A percentile compares a stretch with the other conserved stretches of the same genome.
Conservation (phyloP, 1,140 invertebrate species). For the Heterodera carotae region DNA sequence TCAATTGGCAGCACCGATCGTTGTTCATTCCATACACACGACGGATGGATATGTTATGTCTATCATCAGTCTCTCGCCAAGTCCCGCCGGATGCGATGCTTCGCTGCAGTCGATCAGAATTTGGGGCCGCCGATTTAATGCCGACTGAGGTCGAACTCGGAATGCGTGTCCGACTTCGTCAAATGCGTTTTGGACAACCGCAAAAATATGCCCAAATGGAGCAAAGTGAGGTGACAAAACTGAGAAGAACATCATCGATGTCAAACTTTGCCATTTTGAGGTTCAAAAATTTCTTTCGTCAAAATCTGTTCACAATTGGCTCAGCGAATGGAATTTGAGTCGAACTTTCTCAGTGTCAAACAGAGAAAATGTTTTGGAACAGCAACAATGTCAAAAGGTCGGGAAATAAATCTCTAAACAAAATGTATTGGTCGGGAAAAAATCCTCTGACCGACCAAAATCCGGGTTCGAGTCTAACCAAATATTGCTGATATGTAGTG, state of each 20-base stretch:
- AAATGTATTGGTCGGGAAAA: too few relatives aligned
- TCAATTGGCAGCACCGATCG: neutral
- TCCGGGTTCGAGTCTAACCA: too few relatives aligned
- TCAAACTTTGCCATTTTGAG: neutral
- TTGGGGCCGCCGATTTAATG: neutral
- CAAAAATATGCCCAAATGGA: conserved; percentile 24
- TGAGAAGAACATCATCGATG: neutral
- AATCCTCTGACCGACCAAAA: too few relatives aligned
- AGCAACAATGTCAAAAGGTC: neutral
- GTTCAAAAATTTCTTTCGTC: conserved; percentile 26
- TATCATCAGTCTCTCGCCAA: neutral
- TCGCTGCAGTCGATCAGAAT: neutral
- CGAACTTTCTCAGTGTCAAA: neutral
- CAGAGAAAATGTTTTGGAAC: conserved; percentile 3
- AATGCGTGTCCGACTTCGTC: conserved; percentile 9
- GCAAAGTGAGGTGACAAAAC: conserved; percentile 6
- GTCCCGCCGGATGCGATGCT: too few relatives aligned
- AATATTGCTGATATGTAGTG: too few relatives aligned
- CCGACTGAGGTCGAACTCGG: conserved; percentile 13
- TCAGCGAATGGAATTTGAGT: conserved; percentile 32
- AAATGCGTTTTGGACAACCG: conserved; percentile 24
- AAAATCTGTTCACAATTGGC: conserved; percentile 30
- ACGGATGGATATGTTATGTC: too few relatives aligned
- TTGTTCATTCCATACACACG: too few relatives aligned
- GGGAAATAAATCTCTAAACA: neutral